These are phyloP conservation scores for Hyposoter dolosus DNA, from an alignment of 2,888 invertebrate genomes.

Conservation along the genomic window DNA sequence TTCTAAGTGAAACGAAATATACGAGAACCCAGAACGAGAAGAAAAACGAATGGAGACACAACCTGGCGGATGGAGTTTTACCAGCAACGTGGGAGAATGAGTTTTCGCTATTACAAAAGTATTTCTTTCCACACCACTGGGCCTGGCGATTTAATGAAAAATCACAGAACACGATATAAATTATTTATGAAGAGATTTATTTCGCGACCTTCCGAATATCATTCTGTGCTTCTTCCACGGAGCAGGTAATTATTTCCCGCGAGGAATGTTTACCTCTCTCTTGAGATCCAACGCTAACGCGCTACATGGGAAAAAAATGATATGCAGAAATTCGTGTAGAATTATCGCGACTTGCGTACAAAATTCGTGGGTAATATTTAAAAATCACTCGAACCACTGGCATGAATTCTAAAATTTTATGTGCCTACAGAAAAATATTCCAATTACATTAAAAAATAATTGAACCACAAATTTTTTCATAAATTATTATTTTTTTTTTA, in stretches of 20 bases:
- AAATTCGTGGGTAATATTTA: too few relatives aligned
- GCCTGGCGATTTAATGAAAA: slow-evolving; percentile 57
- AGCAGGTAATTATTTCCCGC: slow-evolving; percentile 56
- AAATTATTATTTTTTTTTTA: neutral
- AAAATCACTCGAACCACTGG: too few relatives aligned
- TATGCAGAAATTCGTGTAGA: too few relatives aligned
- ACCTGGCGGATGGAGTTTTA: slow-evolving; percentile 35
- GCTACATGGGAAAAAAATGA: too few relatives aligned
- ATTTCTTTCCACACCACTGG: slow-evolving; percentile 38
- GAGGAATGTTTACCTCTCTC: slow-evolving; percentile 57
- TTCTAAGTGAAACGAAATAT: slow-evolving; percentile 27
- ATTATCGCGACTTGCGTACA: too few relatives aligned
- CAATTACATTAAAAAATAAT: too few relatives aligned
- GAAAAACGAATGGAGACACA: neutral
- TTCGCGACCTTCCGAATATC: slow-evolving; percentile 8
- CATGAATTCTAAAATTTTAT: too few relatives aligned
- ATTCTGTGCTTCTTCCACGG: slow-evolving; percentile 3
- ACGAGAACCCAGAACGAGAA: slow-evolving; percentile 11
- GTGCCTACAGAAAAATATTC: too few relatives aligned
- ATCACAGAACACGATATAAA: slow-evolving; percentile 54
- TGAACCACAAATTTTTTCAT: too few relatives aligned
- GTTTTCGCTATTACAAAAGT: slow-evolving; percentile 48
- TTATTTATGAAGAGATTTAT: slow-evolving; percentile 50
- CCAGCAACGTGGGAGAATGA: slow-evolving; percentile 24
- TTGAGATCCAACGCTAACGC: neutral